Base-by-base conservation (phyloP, 1,140 invertebrate genomes). In the Cataglyphis hispanica region DNA sequence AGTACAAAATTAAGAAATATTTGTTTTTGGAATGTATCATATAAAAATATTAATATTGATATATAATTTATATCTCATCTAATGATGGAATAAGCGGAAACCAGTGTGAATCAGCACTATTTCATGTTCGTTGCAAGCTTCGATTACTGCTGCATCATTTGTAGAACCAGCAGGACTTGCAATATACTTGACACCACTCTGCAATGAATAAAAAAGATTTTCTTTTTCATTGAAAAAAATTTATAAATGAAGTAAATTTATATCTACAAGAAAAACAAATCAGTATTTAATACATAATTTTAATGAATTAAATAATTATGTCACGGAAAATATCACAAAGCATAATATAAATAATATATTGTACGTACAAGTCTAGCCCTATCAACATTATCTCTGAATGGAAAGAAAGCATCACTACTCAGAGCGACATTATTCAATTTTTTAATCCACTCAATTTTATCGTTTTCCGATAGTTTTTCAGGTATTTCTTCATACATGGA, bases 401-500 rank as follows among this genome's bases (percentile, higher is more conserved):
- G 99, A 95, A 99, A 99, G 96, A 99, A 99, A 0, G 99, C 99
- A 95, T 99, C 99, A 0, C 99, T 99, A n/a, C 98, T 98, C 0
- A 99, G 95, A 22, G 98, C 97, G 10, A 99, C 99, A n/a, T 97
- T 97, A 61, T 96, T 96, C 92, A 99, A 94, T 87, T 98, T 95
- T 19, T 95, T 95, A 5, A 98, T 95, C 99, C 99, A 99, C 8
- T 97, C 96, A 0, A 95, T 93, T 77, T 97, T 97, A 85, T 99
- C 98, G 43, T 95, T 93, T 87, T 96, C 95, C 0, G 97, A 97
- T 1, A 97, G 95, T 61, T 96, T 95, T 31, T 96, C 94, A 2
- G 98, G 98, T 5, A 97, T 96, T 87, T 96, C 96, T 40, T 98
- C 98, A 87, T 98, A 98, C 93, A 97, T 95, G 6, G 95, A 92